Evolutionary conservation across 2,113 vertebrate species (phyloP).

Genomic region (sheep (Ovis aries)): DNA sequence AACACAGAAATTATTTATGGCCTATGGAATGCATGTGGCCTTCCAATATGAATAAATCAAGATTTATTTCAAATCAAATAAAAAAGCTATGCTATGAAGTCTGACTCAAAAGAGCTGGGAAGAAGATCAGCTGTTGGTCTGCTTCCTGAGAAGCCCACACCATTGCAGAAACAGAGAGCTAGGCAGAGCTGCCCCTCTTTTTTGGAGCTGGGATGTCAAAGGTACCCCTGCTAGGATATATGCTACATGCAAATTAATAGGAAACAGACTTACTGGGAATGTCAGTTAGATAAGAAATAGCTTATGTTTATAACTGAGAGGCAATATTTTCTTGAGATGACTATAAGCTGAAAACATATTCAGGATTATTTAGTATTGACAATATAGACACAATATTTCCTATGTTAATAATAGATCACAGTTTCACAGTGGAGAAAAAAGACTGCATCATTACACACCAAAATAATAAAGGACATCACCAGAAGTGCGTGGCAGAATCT

Average conservation of each 20-base stretch:
- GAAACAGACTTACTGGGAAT: neutral
- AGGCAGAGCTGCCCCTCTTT: too few species aligned
- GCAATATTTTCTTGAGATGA: neutral
- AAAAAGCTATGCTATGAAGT: neutral
- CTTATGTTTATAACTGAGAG: neutral
- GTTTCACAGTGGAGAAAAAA: neutral
- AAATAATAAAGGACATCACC: neutral
- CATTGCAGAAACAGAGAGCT: neutral
- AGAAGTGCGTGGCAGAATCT: neutral
- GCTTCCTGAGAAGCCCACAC: neutral
- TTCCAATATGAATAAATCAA: neutral
- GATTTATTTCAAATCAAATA: slow-evolving; percentile 21
- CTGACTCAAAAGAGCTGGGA: neutral
- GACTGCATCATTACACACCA: neutral
- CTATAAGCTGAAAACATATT: neutral
- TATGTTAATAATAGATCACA: neutral
- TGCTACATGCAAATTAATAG: neutral
- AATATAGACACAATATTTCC: neutral
- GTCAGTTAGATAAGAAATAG: neutral
- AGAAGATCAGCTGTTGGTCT: neutral
- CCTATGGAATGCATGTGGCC: neutral
- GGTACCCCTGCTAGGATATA: neutral
- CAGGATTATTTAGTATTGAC: neutral
- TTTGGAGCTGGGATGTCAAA: neutral
- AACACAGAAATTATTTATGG: neutral